Conservation (phyloP, 2,888 invertebrate genomes). For the Troides helena region DNA sequence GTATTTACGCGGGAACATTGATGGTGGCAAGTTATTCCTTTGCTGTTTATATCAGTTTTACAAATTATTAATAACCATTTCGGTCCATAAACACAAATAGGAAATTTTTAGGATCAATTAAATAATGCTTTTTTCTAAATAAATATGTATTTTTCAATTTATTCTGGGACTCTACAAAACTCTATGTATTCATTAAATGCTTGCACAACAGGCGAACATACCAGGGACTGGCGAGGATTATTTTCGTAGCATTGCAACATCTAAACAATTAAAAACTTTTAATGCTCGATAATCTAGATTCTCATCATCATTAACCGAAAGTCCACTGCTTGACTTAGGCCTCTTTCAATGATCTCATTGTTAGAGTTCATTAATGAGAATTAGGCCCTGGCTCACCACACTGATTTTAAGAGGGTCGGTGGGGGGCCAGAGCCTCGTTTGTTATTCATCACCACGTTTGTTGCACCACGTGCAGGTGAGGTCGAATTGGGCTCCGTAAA, state of each 20-base stretch:
- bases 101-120: background rate
- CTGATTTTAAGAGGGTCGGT: too few relatives aligned
- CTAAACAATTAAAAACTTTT: conserved; percentile 45
- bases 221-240: conserved; percentile 63
- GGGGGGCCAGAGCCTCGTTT: too few relatives aligned
- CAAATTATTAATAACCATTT: too few relatives aligned
- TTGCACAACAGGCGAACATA: conserved; percentile 64
- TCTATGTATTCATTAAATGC: conserved; percentile 63
- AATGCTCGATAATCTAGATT: conserved; percentile 2
- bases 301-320: background rate
- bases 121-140: background rate
- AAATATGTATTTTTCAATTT: conserved; percentile 27
- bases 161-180: conserved; percentile 55
- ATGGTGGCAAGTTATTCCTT: too few relatives aligned
- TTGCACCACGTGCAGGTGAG: too few relatives aligned
- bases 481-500: too few relatives aligned
- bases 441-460: too few relatives aligned
- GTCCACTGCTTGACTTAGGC: background rate
- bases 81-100: background rate
- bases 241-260: conserved; percentile 71
- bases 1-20: too few relatives aligned
- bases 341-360: too few relatives aligned
- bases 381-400: too few relatives aligned
- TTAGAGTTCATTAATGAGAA: too few relatives aligned
- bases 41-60: too few relatives aligned